Conservation (phyloP, 2,113 vertebrate genomes). For the Crypturellus undulatus region DNA sequence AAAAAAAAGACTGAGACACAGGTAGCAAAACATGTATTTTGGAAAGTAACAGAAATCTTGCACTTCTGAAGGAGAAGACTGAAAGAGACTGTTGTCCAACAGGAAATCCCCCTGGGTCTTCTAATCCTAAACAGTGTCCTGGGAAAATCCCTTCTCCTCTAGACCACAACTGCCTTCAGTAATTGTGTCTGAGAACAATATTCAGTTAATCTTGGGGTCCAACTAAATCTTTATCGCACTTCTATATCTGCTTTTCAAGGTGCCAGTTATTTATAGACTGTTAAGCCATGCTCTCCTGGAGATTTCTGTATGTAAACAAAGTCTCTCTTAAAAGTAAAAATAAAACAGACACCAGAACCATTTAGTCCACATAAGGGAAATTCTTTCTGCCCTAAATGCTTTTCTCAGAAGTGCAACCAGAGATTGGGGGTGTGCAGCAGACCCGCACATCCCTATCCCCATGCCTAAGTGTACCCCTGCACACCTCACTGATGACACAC, state of each 20-base stretch:
- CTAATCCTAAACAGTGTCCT: conserved; percentile 36
- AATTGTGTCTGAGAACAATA: not conserved
- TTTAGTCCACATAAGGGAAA: not conserved
- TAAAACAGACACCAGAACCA: not conserved
- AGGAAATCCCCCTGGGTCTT: not conserved
- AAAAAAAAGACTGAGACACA: not conserved
- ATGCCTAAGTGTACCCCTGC: not conserved
- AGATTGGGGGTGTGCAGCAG: not conserved
- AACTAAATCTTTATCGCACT: not conserved
- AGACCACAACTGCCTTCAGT: not conserved
- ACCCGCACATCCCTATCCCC: not conserved
- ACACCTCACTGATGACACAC: not conserved
- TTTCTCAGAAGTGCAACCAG: not conserved
- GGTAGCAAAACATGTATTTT: not conserved
- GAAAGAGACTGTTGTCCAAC: conserved; percentile 18
- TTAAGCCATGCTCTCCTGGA: not conserved
- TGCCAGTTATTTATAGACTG: not conserved
- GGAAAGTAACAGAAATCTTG: conserved; percentile 30
- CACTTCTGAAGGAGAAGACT: conserved; percentile 1
- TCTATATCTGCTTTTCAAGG: not conserved
- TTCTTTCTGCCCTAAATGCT: not conserved
- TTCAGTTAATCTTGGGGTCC: not conserved
- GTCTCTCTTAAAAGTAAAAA: conserved; percentile 15
- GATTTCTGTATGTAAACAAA: conserved; percentile 23
- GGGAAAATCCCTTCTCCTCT: conserved; percentile 24